Evolutionary conservation across 1,140 invertebrate species (phyloP), one percentile per base, ranked within the genome.

Genomic region (Drosophila nikananu): DNA sequence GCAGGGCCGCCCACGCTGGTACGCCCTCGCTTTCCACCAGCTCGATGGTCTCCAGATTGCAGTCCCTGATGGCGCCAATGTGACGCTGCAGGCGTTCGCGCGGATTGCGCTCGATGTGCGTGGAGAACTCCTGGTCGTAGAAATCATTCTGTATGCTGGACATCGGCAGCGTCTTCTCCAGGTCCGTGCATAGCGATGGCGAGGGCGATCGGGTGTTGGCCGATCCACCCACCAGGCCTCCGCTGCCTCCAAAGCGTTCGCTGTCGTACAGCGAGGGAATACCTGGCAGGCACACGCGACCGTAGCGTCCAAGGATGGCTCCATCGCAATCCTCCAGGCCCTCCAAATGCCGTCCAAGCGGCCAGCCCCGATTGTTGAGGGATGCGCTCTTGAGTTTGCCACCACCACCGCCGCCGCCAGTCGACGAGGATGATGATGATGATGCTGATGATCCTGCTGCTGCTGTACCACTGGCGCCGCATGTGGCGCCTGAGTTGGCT

Each of bases 61-160:
- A 61, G 12, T 90, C 86, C 5, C 77, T 57, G 3, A 90, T 81
- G 0, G 62, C 79, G 9, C 64, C 65, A 0, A 90, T 65, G 37
- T 86, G 37, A 3, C 90, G 67, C 15, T 77, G 44, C 30, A 90
- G 55, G 10, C 81, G 82, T 35, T 91, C 89, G 5, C 74, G 65
- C 1, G 80, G 68, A 80, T 91, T 86, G 9, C 86, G 80, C 54
- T 86, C 82, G 9, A 90, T 86, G 44, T 90, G 86, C 25, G 97
- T 95, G 30, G 96, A 96, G 93, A 99, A 99, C 94, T 99, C 98
- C 94, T 98, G 97, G 93, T 98, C 97, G 83, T 98, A 99, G 92
- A 98, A 98, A 5, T 97, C 97, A 92, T 97, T 94, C 84, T 97
- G 97, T n/a, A 97, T 97, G 5, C 96, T 96, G 19, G 95, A 84